Conservation (phyloP, 2,797 vertebrate species). For the Microctenopoma stevenorrisi region DNA sequence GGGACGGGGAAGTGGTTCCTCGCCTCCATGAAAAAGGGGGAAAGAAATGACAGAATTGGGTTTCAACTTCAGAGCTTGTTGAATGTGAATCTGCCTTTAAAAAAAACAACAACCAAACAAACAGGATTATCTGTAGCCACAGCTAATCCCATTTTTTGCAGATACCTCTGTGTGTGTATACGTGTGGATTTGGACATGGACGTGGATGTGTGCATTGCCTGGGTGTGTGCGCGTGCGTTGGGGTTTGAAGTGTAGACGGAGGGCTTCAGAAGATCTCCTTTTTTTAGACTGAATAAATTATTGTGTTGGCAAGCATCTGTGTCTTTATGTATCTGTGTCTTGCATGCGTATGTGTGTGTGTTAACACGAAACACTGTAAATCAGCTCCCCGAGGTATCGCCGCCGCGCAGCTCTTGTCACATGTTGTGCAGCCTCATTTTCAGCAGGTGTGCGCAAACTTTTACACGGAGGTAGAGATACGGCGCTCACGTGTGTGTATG, state of each 20-base stretch:
- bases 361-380: conserved; percentile 40
- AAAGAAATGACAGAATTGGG: conserved; percentile 71
- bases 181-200: conserved; percentile 1
- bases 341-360: conserved; percentile 5
- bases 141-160: conserved; percentile 70
- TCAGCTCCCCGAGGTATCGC: conserved; percentile 51
- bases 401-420: conserved; percentile 47
- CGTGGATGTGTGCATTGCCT: conserved; percentile 5
- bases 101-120: conserved; percentile 61
- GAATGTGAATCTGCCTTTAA: conserved; percentile 39
- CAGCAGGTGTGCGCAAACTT: conserved; percentile 22
- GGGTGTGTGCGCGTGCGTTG: neutral
- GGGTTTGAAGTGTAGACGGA: conserved; percentile 44
- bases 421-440: conserved; percentile 51
- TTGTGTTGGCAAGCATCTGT: conserved; percentile 49
- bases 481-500: neutral
- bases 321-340: conserved; percentile 26
- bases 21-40: conserved; percentile 2
- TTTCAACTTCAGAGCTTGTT: conserved; percentile 62
- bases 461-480: conserved; percentile 10
- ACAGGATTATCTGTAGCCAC: conserved; percentile 68
- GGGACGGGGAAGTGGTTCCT: conserved; percentile 20
- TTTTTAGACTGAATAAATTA: conserved; percentile 66
- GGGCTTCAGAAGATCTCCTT: conserved; percentile 40
- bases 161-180: conserved; percentile 42